Conservation (phyloP, 2,888 invertebrate genomes). For the Scaptomyza polygonia region DNA sequence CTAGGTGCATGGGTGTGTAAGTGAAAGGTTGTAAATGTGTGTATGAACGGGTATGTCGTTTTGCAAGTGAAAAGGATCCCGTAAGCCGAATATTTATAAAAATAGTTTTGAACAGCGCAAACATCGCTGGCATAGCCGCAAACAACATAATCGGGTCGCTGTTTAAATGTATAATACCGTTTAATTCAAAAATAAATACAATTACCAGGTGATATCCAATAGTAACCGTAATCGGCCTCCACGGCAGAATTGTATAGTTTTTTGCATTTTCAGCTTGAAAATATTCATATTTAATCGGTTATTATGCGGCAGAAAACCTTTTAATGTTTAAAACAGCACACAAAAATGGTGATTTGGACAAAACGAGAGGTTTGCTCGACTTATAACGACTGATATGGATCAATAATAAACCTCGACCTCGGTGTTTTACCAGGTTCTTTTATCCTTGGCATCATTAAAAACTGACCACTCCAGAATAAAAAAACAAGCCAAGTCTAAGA, state of each 20-base stretch:
- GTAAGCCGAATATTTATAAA: conserved; percentile 36
- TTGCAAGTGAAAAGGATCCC: conserved; percentile 58
- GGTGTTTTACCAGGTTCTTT: neutral
- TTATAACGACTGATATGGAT: neutral
- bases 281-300: neutral
- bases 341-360: neutral
- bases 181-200: neutral
- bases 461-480: neutral
- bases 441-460: neutral
- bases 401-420: neutral
- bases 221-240: neutral
- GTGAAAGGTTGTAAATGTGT: neutral
- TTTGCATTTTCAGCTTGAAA: neutral
- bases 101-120: conserved; percentile 31
- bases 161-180: neutral
- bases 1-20: too few relatives aligned
- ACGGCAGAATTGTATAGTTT: neutral
- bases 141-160: neutral
- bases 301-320: neutral
- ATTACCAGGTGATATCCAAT: neutral
- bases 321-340: too few relatives aligned
- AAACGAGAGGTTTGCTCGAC: neutral
- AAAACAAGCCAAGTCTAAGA: too few relatives aligned
- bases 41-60: neutral
- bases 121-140: conserved; percentile 8